Evolutionary conservation across 2,797 vertebrate genomes (phyloP).

Genomic region (Prunella strophiata): DNA sequence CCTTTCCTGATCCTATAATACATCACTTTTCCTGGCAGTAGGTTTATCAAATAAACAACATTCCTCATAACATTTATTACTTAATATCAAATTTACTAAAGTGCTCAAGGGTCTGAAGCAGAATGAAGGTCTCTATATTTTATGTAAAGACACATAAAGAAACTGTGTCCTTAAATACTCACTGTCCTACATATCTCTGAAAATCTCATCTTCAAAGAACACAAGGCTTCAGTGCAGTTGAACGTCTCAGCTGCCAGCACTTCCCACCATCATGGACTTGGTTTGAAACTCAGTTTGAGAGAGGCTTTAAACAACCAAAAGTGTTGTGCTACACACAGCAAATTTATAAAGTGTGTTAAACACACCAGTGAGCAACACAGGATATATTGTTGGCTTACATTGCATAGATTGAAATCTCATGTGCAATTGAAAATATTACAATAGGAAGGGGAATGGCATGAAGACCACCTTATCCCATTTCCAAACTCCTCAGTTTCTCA

Average conservation of each 20-base stretch:
- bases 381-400: background rate
- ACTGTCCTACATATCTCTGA: background rate
- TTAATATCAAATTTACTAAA: slow-evolving; percentile 39
- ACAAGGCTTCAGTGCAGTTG: background rate
- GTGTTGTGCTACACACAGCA: background rate
- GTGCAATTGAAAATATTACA: background rate
- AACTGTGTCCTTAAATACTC: slow-evolving; percentile 12
- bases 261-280: background rate
- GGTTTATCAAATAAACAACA: slow-evolving; percentile 31
- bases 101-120: background rate
- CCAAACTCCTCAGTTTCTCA: background rate
- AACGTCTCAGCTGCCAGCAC: background rate
- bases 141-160: background rate
- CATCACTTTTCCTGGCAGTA: background rate
- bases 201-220: slow-evolving; percentile 6
- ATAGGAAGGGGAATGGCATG: background rate
- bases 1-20: background rate
- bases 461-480: background rate
- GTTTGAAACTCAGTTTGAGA: background rate
- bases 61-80: background rate
- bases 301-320: background rate
- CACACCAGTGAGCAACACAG: background rate
- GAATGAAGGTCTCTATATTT: background rate
- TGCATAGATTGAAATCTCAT: background rate
- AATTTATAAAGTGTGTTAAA: background rate